Evolutionary conservation across 2,888 invertebrate genomes (phyloP), one percentile per base, ranked within the genome.

Genomic region (Tuta absoluta): DNA sequence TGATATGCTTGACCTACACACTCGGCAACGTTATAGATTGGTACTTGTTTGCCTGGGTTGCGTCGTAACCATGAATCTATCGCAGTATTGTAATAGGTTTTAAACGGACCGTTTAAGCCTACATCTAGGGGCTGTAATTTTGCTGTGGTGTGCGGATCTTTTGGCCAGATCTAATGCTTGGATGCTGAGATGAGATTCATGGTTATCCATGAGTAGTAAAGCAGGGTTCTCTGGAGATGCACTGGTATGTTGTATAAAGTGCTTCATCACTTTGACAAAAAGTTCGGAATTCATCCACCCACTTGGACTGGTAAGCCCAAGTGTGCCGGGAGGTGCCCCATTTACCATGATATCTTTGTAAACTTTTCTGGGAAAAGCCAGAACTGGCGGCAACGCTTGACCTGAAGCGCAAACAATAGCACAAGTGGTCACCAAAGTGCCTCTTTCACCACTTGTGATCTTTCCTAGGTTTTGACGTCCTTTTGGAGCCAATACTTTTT

Each of bases 11-110:
- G 59, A 49, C 68, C 70, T 19, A 73, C 63, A 56, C 69, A 65
- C 60, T 71, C 73, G 21, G 75, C 75, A 48, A 80, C 67, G 58
- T 83, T 21, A 28, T 61, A 59, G 1, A 53, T 53, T 1, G 53
- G 21, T 2, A 53, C 1, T 10, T 1, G 8, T 23, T 23, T 21
- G 1, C 53, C 53, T 2, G 21, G 53, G 11, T 53, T 21, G 3
- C 53, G 21, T 23, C 21, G 21, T 23, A 53, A 14, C 8, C 11
- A 53, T 23, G 53, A 53, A 23, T 53, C 53, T 4, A 53, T 23
- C 0, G 53, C 53, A 8, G 53, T 2, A 53, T 24, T 53, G 23
- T 17, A 48, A 17, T n/a, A 48, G n/a, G 48, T 53, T 53, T 53
- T 53, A 14, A 53, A 53, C 24, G 53, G 53, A 2, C 5, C 53